These are phyloP conservation scores for Melanostigma gelatinosum DNA, from an alignment of 2,113 vertebrate species.

Conservation along the genomic window DNA sequence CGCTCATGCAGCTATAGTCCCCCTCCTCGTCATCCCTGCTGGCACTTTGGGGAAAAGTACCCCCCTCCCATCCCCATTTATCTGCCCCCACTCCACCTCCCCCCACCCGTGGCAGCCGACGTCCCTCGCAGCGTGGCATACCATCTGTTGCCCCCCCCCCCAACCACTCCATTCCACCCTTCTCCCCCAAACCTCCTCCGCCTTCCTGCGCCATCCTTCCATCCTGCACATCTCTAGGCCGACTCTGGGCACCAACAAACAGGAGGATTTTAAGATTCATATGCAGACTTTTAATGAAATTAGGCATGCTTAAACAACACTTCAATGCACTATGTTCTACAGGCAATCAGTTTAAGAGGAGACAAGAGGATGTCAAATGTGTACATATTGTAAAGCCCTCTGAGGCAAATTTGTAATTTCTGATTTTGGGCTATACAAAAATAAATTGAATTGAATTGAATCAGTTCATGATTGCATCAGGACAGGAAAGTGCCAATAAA, in stretches of 20 bases:
- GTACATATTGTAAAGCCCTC: too few relatives aligned
- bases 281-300: background rate
- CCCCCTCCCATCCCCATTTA: conserved; percentile 74
- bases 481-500: background rate
- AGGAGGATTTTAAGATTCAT: conserved; percentile 29
- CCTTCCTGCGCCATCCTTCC: conserved; percentile 72
- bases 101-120: conserved; percentile 85
- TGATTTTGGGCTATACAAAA: too few relatives aligned
- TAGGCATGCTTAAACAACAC: background rate
- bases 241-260: conserved; percentile 66
- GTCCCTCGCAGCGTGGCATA: conserved; percentile 84
- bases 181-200: conserved; percentile 65
- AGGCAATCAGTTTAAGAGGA: conserved; percentile 12
- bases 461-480: background rate
- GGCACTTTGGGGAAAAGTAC: conserved; percentile 81
- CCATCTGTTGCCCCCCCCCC: conserved; percentile 83
- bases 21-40: conserved; percentile 80
- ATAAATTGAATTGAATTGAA: too few relatives aligned
- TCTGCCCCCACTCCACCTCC: conserved; percentile 67
- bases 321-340: background rate
- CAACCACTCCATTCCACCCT: conserved; percentile 51
- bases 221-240: conserved; percentile 71
- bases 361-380: too few relatives aligned
- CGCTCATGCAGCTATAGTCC: conserved; percentile 57
- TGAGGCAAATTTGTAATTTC: too few relatives aligned